Percentiles rank a stretch among this genome's conserved stretches.
phyloP scores from a whole-genome alignment of 2,113 vertebrate species.

The Ceyx cyanopectus region DNA sequence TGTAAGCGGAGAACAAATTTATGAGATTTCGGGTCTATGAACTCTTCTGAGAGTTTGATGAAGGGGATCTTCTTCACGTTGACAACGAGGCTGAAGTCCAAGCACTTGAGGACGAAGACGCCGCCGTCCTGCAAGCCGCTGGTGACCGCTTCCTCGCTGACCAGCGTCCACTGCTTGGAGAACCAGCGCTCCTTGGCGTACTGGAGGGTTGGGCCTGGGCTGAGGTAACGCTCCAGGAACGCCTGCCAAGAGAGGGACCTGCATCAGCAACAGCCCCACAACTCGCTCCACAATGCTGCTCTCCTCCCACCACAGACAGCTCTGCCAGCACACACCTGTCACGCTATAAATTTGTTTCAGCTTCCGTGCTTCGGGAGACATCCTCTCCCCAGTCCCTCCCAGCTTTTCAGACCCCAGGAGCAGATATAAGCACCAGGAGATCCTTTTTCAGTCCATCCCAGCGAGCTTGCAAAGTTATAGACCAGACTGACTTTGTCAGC shows the following conservation, averaged over 20 bases:
- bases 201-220: conserved; percentile 79
- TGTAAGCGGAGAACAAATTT: conserved; percentile 82
- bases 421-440: not conserved
- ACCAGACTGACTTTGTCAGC: not conserved
- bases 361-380: not conserved
- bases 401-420: not conserved
- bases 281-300: not conserved
- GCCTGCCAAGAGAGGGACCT: conserved; percentile 68
- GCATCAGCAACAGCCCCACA: not conserved
- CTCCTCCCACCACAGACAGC: not conserved
- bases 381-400: not conserved
- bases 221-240: conserved; percentile 84
- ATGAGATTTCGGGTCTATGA: conserved; percentile 85
- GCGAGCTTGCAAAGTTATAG: not conserved
- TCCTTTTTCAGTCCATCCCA: not conserved
- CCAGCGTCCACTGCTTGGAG: conserved; percentile 79
- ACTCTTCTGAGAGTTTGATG: conserved; percentile 83
- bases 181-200: conserved; percentile 82
- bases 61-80: conserved; percentile 86
- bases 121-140: conserved; percentile 74
- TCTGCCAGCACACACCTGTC: rapidly evolving
- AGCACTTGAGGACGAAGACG: conserved; percentile 81
- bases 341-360: not conserved
- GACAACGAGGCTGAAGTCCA: conserved; percentile 84
- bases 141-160: conserved; percentile 83